Evolutionary conservation across 2,797 vertebrate genomes (phyloP).

Genomic region (Phalanger gymnotis): DNA sequence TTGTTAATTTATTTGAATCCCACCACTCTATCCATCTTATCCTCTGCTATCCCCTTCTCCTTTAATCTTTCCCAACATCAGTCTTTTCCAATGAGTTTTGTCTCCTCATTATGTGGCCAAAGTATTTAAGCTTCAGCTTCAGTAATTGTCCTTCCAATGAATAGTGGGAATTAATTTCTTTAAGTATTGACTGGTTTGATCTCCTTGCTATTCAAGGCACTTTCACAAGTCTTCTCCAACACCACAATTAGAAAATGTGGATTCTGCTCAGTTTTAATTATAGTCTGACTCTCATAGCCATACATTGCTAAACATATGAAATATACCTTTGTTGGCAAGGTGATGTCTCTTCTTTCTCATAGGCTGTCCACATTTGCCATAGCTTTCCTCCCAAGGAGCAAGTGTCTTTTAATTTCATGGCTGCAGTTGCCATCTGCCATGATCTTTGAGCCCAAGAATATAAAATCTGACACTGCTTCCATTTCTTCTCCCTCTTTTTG

Average conservation of each 20-base stretch:
- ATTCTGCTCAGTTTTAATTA: background rate
- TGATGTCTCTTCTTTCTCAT: background rate
- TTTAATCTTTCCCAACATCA: background rate
- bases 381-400: background rate
- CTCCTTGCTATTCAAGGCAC: background rate
- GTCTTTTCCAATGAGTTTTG: background rate
- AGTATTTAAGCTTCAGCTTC: background rate
- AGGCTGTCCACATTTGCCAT: background rate
- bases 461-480: background rate
- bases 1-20: too few relatives aligned
- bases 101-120: background rate
- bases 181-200: background rate
- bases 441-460: background rate
- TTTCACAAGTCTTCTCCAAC: background rate
- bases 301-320: background rate
- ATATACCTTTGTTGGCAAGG: background rate
- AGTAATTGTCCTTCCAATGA: background rate
- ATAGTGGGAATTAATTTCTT: background rate
- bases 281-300: background rate
- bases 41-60: background rate
- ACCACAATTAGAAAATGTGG: background rate
- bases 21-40: too few relatives aligned
- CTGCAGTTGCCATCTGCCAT: background rate
- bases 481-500: background rate
- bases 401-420: background rate